Base-by-base conservation (phyloP, 53 echinoderm and acorn worm species). In the Mesocentrotus franciscanus region DNA sequence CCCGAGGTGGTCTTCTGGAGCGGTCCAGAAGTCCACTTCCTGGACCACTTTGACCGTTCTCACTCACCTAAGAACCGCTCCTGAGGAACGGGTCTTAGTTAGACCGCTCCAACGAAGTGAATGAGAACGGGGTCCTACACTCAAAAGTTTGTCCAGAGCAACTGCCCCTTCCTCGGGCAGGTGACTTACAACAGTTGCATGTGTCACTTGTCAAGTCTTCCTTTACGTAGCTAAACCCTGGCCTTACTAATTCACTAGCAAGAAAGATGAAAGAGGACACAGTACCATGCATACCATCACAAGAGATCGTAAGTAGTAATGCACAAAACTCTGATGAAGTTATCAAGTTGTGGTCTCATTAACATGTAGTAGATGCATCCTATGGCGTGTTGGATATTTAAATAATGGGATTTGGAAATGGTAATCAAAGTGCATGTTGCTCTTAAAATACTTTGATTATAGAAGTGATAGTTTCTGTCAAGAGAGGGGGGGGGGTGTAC, bases 91-190 rank as follows among this genome's bases (percentile, higher is more conserved):
- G n/a, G n/a, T n/a, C n/a, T n/a, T n/a, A n/a, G n/a, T n/a, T n/a
- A n/a, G n/a, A n/a, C n/a, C n/a, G n/a, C n/a, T n/a, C n/a, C n/a
- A n/a, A n/a, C n/a, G n/a, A n/a, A n/a, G n/a, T n/a, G n/a, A n/a
- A n/a, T n/a, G n/a, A n/a, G n/a, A n/a, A n/a, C n/a, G n/a, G n/a
- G n/a, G 20, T 42, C 81, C 20, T 42, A 81, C 36, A 81, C 59
- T 8, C 26, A 87, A 58, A 56, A n/a, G 13, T 58, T 87, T 57
- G 5, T 27, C n/a, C n/a, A n/a, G 18, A 58, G 15, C 87, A 87
- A 87, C 58, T 87, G 87, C 87, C 87, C 85, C 87, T 58, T 87
- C n/a, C 14, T 58, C 26, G 9, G 9, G 58, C 87, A 87, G 58
- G 20, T 13, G 58, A 87, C 14, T 24, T n/a, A 56, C 29, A 58